Evolutionary conservation across 2,113 vertebrate genomes (phyloP).

Genomic region (Platysteira castanea): DNA sequence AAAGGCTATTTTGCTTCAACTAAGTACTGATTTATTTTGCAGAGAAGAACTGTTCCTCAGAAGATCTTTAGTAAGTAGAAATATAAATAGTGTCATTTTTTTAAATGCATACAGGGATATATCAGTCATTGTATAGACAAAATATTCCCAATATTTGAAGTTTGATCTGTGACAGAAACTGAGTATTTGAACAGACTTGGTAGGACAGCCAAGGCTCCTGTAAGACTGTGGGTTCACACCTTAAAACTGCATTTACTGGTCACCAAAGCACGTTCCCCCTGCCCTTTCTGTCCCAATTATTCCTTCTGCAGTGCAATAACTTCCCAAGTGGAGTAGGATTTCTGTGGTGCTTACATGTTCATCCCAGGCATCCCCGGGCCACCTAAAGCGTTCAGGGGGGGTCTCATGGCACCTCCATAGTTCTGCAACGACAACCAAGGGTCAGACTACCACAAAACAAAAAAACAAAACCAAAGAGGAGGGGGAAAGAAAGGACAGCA

Average conservation of each 20-base stretch:
- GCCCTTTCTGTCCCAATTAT: background rate
- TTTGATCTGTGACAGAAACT: background rate
- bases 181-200: background rate
- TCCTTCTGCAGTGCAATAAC: background rate
- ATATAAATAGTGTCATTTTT: background rate
- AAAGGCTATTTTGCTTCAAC: background rate
- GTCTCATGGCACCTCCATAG: constrained; percentile 97
- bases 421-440: constrained; percentile 87
- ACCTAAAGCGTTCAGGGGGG: constrained; percentile 94
- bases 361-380: constrained; percentile 97
- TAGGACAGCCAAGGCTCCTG: background rate
- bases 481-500: constrained; percentile 82
- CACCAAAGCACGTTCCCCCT: background rate
- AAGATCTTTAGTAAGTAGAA: background rate
- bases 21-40: background rate
- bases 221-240: background rate
- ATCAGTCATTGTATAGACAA: background rate
- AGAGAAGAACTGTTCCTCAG: background rate
- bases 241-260: background rate
- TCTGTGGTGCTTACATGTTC: constrained; percentile 87
- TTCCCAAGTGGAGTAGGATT: background rate
- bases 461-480: constrained; percentile 83
- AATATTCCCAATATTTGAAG: background rate
- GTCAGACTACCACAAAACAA: constrained; percentile 87
- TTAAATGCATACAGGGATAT: background rate